A percentile compares a stretch with the other conserved stretches of the same genome.
Conservation (phyloP, 2,888 invertebrate genomes). For the Buathra laborator region DNA sequence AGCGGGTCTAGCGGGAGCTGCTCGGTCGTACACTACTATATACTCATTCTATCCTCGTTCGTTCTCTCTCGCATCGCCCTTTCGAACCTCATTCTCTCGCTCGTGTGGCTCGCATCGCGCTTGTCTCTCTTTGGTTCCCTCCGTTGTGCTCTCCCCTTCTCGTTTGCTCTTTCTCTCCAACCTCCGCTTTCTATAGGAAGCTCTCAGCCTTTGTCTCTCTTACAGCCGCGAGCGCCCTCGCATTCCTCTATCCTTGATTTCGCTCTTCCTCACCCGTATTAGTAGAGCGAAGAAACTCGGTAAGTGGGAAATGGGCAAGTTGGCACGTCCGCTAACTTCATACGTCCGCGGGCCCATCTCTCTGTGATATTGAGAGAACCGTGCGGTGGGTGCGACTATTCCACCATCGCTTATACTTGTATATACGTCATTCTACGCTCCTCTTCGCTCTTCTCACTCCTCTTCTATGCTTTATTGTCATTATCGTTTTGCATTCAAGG, state of each 20-base stretch:
- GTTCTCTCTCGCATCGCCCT: conserved; percentile 35
- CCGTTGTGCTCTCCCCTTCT: conserved; percentile 45
- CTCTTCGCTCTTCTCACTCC: not conserved
- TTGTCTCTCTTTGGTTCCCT: not conserved
- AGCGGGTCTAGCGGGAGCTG: conserved; percentile 46
- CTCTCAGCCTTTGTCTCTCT: conserved; percentile 52
- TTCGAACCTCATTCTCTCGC: conserved; percentile 50
- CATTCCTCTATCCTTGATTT: conserved; percentile 48
- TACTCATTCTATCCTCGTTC: conserved; percentile 42
- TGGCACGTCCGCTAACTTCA: conserved; percentile 79
- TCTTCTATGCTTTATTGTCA: not conserved
- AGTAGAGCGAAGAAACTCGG: conserved; percentile 70
- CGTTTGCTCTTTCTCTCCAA: conserved; percentile 52
- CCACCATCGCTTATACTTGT: not conserved
- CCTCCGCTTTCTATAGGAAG: conserved; percentile 50
- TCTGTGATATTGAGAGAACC: conserved; percentile 73
- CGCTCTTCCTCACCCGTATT: conserved; percentile 37
- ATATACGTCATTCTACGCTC: not conserved
- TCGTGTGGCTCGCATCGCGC: conserved; percentile 31
- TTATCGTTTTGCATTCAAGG: not conserved
- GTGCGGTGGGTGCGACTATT: conserved; percentile 37
- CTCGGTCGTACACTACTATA: conserved; percentile 28
- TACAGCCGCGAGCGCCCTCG: conserved; percentile 28
- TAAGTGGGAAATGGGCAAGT: conserved; percentile 76
- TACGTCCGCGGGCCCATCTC: conserved; percentile 66